Percentiles rank a stretch among this genome's conserved stretches.
phyloP scores from a whole-genome alignment of 1,140 invertebrate species.

The Macrotrachela quadricornifera region DNA sequence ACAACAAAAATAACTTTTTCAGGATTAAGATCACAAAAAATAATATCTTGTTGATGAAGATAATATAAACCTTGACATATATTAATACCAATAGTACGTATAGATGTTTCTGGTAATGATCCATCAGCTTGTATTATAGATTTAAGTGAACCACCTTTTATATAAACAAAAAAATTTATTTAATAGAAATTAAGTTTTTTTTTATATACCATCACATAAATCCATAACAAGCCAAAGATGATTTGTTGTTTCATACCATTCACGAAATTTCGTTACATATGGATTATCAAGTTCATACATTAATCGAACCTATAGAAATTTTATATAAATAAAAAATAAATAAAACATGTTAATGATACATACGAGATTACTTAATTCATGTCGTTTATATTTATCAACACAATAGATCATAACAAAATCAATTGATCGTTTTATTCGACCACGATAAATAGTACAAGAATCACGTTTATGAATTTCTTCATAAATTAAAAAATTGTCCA shows the following conservation, averaged over 20 bases:
- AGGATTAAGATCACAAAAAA: slow-evolving; percentile 27
- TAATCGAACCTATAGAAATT: slow-evolving; percentile 22
- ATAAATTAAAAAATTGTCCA: slow-evolving; percentile 32
- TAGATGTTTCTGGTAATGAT: slow-evolving; percentile 23
- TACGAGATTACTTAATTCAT: slow-evolving; percentile 29
- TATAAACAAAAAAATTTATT: background rate
- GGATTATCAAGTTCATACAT: slow-evolving; percentile 27
- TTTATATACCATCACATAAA: slow-evolving; percentile 22
- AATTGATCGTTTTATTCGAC: slow-evolving; percentile 28
- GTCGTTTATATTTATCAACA: slow-evolving; percentile 27
- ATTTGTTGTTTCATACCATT: slow-evolving; percentile 33
- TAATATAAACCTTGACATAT: slow-evolving; percentile 24
- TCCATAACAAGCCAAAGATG: slow-evolving; percentile 31
- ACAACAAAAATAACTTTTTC: slow-evolving; percentile 17
- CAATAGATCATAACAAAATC: slow-evolving; percentile 30
- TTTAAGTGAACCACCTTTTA: slow-evolving; percentile 21
- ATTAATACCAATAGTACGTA: slow-evolving; percentile 25
- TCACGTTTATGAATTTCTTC: slow-evolving; percentile 26
- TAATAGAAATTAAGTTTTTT: background rate
- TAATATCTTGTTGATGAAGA: slow-evolving; percentile 25
- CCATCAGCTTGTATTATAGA: slow-evolving; percentile 23
- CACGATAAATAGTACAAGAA: slow-evolving; percentile 27
- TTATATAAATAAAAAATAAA: background rate
- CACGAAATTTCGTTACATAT: slow-evolving; percentile 28
- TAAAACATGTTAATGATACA: slow-evolving; percentile 8